These are phyloP conservation scores for Reinhardtius hippoglossoides DNA, from an alignment of 2,113 vertebrate genomes.

Conservation along the genomic window DNA sequence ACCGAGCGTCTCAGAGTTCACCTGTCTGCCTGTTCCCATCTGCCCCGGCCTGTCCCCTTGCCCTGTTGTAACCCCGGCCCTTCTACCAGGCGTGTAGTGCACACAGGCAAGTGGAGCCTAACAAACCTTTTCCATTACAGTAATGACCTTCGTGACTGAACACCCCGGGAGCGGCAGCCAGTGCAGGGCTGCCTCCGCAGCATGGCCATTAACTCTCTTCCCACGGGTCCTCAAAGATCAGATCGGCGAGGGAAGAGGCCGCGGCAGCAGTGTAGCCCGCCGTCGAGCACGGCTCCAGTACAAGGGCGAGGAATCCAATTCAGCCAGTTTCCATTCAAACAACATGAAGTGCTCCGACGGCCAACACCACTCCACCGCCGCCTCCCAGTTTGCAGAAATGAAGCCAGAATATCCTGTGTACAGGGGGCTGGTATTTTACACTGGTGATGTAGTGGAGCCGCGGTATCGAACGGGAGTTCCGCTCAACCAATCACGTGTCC, in stretches of 20 bases:
- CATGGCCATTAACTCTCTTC: constrained; percentile 39
- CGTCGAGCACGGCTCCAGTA: constrained; percentile 10
- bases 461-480: too few relatives aligned
- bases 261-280: neutral
- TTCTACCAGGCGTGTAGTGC: constrained; percentile 38
- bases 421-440: too few relatives aligned
- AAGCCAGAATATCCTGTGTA: too few relatives aligned
- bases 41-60: neutral
- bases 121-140: constrained; percentile 73
- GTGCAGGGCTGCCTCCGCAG: constrained; percentile 30
- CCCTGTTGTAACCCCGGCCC: constrained; percentile 6
- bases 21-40: neutral
- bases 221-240: constrained; percentile 24
- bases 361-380: neutral
- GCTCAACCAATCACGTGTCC: too few relatives aligned
- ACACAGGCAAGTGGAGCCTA: constrained; percentile 40
- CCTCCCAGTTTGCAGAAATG: neutral
- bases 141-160: constrained; percentile 65
- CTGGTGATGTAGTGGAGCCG: too few relatives aligned
- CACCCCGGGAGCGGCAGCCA: constrained; percentile 8
- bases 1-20: constrained; percentile 13
- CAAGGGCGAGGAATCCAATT: neutral
- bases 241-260: constrained; percentile 19
- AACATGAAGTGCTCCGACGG: neutral
- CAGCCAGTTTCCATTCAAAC: neutral